Evolutionary conservation across 2,797 vertebrate genomes (phyloP).

Genomic region (Micrastur ruficollis): DNA sequence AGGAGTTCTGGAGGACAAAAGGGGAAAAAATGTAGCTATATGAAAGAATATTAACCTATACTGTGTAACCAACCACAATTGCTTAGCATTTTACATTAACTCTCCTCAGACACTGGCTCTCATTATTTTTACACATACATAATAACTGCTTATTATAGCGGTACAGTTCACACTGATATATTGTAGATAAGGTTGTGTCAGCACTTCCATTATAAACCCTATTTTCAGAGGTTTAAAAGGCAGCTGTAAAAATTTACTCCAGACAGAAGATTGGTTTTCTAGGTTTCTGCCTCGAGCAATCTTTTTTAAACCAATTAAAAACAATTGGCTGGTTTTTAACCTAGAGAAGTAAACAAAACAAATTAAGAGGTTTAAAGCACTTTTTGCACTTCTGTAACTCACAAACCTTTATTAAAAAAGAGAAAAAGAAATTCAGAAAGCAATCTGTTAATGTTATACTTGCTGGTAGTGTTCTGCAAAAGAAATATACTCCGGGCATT

Average conservation of each 20-base stretch:
- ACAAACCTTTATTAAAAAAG: slow-evolving; percentile 31
- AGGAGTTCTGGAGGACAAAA: slow-evolving; percentile 95
- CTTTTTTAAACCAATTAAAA: slow-evolving; percentile 68
- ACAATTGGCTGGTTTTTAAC: slow-evolving; percentile 70
- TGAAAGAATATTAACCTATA: slow-evolving; percentile 99
- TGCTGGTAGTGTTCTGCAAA: neutral
- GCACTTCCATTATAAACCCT: slow-evolving; percentile 77
- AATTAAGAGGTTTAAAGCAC: slow-evolving; percentile 53
- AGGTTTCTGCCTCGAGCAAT: slow-evolving; percentile 73
- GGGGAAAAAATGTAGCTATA: slow-evolving; percentile 85
- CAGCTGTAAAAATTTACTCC: slow-evolving; percentile 80
- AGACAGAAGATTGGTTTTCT: slow-evolving; percentile 77
- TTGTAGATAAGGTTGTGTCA: slow-evolving; percentile 79
- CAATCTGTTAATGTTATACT: neutral
- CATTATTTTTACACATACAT: slow-evolving; percentile 95
- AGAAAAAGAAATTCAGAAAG: neutral
- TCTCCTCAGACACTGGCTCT: slow-evolving; percentile 88
- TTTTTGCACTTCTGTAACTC: slow-evolving; percentile 55
- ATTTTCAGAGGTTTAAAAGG: slow-evolving; percentile 82
- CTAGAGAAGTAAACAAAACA: slow-evolving; percentile 70
- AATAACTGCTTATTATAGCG: slow-evolving; percentile 87
- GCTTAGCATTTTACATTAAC: slow-evolving; percentile 90
- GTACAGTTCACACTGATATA: slow-evolving; percentile 73
- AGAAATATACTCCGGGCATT: neutral
- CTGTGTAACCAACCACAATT: slow-evolving; percentile 95